Evolutionary conservation across 2,797 vertebrate species (phyloP).

Genomic region (Borostomias antarcticus): DNA sequence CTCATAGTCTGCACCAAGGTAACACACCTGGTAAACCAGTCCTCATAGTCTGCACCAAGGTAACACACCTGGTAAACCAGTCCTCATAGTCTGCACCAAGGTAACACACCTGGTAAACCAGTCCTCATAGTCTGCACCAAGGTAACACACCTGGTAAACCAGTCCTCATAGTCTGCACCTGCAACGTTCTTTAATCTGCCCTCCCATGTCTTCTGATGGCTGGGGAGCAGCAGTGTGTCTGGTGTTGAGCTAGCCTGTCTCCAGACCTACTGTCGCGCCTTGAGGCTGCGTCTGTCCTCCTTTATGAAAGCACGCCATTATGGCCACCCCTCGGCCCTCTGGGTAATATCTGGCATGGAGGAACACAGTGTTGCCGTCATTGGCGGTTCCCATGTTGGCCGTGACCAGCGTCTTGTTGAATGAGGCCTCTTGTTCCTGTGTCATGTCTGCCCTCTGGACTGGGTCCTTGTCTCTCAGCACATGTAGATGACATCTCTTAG

Average conservation of each 20-base stretch:
- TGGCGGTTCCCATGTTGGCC: constrained; percentile 64
- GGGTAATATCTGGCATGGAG: constrained; percentile 24
- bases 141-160: too few species aligned
- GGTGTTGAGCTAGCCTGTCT: constrained; percentile 9
- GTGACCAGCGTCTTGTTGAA: constrained; percentile 37
- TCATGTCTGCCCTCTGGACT: neutral
- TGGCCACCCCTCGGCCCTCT: constrained; percentile 36
- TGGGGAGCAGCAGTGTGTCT: too few species aligned
- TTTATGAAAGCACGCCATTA: constrained; percentile 58
- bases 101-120: too few species aligned
- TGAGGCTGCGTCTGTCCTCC: constrained; percentile 23
- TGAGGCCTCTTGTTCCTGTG: constrained; percentile 20
- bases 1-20: too few species aligned
- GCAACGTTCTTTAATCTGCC: too few species aligned
- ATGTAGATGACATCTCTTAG: neutral
- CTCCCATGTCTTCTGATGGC: too few species aligned
- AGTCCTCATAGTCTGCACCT: too few species aligned
- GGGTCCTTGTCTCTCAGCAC: neutral
- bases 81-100: too few species aligned
- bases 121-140: too few species aligned
- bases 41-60: too few species aligned
- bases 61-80: too few species aligned
- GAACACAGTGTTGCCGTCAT: constrained; percentile 43
- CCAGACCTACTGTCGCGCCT: constrained; percentile 7
- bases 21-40: too few species aligned